These are phyloP conservation scores for Apamea crenata DNA, from an alignment of 2,888 invertebrate species.

Conservation along the genomic window DNA sequence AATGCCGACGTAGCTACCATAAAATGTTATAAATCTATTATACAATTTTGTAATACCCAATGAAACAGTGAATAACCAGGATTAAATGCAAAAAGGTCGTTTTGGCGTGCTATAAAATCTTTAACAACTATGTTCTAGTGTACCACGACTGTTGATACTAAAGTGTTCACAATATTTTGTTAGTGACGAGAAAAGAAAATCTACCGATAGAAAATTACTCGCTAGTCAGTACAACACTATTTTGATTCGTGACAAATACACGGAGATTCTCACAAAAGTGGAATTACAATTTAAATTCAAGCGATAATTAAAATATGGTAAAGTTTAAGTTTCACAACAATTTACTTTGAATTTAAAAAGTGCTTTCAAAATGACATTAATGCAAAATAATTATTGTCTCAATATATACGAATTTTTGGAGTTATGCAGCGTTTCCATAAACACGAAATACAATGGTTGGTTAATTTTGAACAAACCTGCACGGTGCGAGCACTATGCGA, in stretches of 20 bases:
- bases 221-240: slow-evolving; percentile 82
- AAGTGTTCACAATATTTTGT: slow-evolving; percentile 69
- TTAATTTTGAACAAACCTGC: slow-evolving; percentile 58
- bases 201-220: slow-evolving; percentile 78
- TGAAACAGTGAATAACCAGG: slow-evolving; percentile 77
- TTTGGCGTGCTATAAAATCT: slow-evolving; percentile 82
- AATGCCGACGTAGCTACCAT: slow-evolving; percentile 72
- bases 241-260: slow-evolving; percentile 71
- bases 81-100: slow-evolving; percentile 81
- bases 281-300: slow-evolving; percentile 62
- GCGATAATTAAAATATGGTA: slow-evolving; percentile 59
- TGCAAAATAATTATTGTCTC: slow-evolving; percentile 74
- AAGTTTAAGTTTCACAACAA: slow-evolving; percentile 54
- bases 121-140: slow-evolving; percentile 76
- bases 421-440: slow-evolving; percentile 69
- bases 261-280: slow-evolving; percentile 58
- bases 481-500: slow-evolving; percentile 63
- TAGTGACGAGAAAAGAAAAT: slow-evolving; percentile 71
- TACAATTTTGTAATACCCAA: slow-evolving; percentile 73
- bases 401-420: slow-evolving; percentile 73
- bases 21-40: slow-evolving; percentile 72
- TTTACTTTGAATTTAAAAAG: slow-evolving; percentile 53
- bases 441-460: slow-evolving; percentile 71
- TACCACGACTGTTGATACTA: slow-evolving; percentile 69
- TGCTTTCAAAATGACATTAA: slow-evolving; percentile 48